These are phyloP conservation scores for Oryctolagus cuniculus DNA, from an alignment of 2,113 vertebrate genomes.

Conservation along the genomic window mOryCun1.1 NC_091441.1:9810001-9810500, in stretches of 20 bases:
- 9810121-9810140: background rate
- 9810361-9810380: slow-evolving; percentile 24
- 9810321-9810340: background rate
- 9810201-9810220: background rate
- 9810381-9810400: background rate
- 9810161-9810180: background rate
- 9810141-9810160: background rate
- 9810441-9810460: too few species aligned
- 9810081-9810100: background rate
- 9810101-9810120: background rate
- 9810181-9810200: background rate
- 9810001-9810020: background rate
- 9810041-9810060: too few species aligned
- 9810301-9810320: background rate
- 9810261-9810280: background rate
- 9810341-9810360: slow-evolving; percentile 56
- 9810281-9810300: too few species aligned
- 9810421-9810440: too few species aligned
- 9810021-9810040: background rate
- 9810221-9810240: background rate
- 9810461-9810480: too few species aligned
- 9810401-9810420: background rate
- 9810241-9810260: background rate
- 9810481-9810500: too few species aligned
- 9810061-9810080: too few species aligned